phyloP scores from a whole-genome alignment of 1,140 invertebrate species.

The Dufourea novaeangliae region DNA sequence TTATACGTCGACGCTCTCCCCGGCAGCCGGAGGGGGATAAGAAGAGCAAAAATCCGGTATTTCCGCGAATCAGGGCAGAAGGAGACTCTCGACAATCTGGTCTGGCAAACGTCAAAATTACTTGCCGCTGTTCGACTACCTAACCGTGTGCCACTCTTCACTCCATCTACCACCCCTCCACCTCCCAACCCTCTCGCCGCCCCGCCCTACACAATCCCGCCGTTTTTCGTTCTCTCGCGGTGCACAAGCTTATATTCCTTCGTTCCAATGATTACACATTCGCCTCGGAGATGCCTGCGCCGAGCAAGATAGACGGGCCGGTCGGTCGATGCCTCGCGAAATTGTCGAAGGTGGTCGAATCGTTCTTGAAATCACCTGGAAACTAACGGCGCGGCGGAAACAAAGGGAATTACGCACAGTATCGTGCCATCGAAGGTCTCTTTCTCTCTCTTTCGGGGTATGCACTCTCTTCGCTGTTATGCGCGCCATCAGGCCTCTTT shows the following conservation, averaged over 20 bases:
- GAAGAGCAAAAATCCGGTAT: constrained; percentile 17
- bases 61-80: constrained; percentile 29
- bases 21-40: background rate
- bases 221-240: background rate
- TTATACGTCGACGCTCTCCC: background rate
- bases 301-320: constrained; percentile 11
- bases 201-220: background rate
- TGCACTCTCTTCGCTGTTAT: background rate
- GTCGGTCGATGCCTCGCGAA: constrained; percentile 36
- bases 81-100: background rate
- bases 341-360: constrained; percentile 62
- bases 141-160: background rate
- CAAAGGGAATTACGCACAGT: constrained; percentile 64
- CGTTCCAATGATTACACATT: constrained; percentile 56
- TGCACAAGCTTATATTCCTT: constrained; percentile 7
- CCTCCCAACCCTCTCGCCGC: background rate
- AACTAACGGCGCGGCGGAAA: constrained; percentile 59
- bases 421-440: constrained; percentile 33
- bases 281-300: constrained; percentile 10
- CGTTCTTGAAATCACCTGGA: constrained; percentile 57
- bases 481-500: constrained; percentile 40
- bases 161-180: background rate
- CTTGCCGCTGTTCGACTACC: background rate
- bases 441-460: background rate
- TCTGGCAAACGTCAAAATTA: constrained; percentile 36